Conservation (phyloP, 2,113 vertebrate species). For the Lathamus discolor region DNA sequence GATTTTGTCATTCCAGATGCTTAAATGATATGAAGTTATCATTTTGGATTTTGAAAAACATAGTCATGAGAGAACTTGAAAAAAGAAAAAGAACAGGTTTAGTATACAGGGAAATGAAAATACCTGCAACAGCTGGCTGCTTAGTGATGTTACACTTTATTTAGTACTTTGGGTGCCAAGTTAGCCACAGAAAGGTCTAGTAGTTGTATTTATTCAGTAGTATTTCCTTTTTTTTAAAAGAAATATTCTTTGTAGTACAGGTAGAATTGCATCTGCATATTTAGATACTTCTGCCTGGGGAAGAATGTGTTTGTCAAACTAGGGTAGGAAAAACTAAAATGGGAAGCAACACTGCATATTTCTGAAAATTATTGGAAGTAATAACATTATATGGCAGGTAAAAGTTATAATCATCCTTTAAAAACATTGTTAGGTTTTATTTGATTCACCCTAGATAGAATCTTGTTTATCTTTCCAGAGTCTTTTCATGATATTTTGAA, state of each 20-base stretch:
- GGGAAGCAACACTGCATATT: background rate
- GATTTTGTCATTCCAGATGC: background rate
- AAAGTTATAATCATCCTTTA: background rate
- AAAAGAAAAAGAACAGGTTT: background rate
- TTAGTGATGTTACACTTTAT: background rate
- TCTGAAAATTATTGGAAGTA: background rate
- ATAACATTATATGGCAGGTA: background rate
- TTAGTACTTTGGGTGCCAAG: background rate
- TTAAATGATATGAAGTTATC: background rate
- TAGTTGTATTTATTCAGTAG: background rate
- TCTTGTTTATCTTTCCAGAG: background rate
- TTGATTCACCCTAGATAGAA: background rate
- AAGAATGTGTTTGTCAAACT: background rate
- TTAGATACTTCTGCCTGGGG: background rate
- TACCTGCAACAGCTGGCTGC: background rate
- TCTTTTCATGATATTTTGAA: background rate
- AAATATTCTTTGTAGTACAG: background rate
- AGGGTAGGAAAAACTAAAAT: background rate
- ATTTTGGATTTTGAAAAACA: background rate
- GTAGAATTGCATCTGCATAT: background rate
- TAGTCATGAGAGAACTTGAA: accelerated
- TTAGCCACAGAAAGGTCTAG: background rate
- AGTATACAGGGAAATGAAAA: background rate
- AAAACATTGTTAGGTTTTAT: accelerated
- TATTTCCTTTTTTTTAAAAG: background rate